Base-by-base conservation (phyloP, 2,113 vertebrate genomes). In the Falcunculus frontatus region DNA sequence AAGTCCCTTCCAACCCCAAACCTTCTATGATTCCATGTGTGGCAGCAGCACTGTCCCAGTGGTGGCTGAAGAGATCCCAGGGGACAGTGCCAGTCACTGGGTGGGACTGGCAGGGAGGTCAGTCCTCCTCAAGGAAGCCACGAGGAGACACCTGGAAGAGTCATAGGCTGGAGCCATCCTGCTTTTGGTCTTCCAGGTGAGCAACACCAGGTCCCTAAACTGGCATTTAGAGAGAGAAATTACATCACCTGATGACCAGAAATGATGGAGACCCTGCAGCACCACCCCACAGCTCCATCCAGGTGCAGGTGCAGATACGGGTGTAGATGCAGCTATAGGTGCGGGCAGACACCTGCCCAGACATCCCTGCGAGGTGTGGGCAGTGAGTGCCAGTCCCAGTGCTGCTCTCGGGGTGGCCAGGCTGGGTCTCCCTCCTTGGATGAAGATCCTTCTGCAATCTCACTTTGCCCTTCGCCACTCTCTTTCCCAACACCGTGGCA, bases 41-140 rank as follows among this genome's bases (percentile, higher is more conserved):
- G 25, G 50, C 56, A 52, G 42, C 42, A 63, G 44, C 49, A 10
- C 13, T 12, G 37, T 16, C 59, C 60, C 49, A 8, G 33, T 26
- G 21, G 26, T 11, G 37, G 64, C 52, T 42, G 68, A 39, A 14
- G 39, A 53, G 42, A 52, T 10, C 14, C 25, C 4, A 0, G 41
- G 39, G 37, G 14, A 47, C 56, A 10, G 12, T 22, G n/a, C 52
- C 18, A 35, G 42, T 1, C 1, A 0, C 46, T 5, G 23, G 13
- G n/a, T 33, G 62, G 32, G 22, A 18, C 25, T 7, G 44, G 8
- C 27, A n/a, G 60, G 39, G 59, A 32, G 16, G 12, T 67, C 23
- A 23, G 14, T 32, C 14, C 25, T 85, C 25, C 1, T 33, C 44
- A 19, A 47, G 15, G 18, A 13, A 47, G 39, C 32, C 49, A 41